Conservation (phyloP, 2,113 vertebrate species). For the Odocoileus hemionus region DNA sequence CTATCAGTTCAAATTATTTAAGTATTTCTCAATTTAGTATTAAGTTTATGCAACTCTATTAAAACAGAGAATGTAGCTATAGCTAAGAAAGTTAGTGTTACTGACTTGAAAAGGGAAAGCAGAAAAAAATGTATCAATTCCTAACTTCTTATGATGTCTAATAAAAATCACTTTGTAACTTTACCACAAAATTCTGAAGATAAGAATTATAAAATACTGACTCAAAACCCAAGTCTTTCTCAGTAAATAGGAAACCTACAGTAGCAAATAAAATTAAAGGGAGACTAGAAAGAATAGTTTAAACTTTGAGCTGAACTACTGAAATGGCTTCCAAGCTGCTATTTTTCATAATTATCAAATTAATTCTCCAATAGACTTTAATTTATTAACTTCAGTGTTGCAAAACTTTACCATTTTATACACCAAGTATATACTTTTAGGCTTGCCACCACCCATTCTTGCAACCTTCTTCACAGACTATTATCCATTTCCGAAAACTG, state of each 20-base stretch:
- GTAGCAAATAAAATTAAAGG: neutral
- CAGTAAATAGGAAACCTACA: neutral
- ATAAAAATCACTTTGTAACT: neutral
- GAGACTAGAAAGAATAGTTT: neutral
- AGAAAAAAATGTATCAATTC: neutral
- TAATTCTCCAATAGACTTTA: neutral
- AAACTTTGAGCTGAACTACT: neutral
- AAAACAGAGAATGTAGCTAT: neutral
- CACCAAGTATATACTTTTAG: neutral
- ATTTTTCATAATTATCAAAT: neutral
- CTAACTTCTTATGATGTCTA: neutral
- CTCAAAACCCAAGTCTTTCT: neutral
- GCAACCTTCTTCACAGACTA: neutral
- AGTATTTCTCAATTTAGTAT: neutral
- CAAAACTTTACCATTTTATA: neutral
- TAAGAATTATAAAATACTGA: neutral
- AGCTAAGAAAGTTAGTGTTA: neutral
- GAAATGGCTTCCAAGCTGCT: neutral
- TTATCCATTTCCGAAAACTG: neutral
- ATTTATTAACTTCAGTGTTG: neutral
- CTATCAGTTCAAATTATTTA: neutral
- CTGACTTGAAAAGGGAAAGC: neutral
- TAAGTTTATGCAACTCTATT: neutral
- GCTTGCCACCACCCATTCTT: neutral
- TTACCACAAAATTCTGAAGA: conserved; percentile 5